A percentile compares a stretch with the other conserved stretches of the same genome.
These are phyloP conservation scores for Agonopterix subpropinquella DNA, from an alignment of 2,888 invertebrate species.

Conservation along the genomic window DNA sequence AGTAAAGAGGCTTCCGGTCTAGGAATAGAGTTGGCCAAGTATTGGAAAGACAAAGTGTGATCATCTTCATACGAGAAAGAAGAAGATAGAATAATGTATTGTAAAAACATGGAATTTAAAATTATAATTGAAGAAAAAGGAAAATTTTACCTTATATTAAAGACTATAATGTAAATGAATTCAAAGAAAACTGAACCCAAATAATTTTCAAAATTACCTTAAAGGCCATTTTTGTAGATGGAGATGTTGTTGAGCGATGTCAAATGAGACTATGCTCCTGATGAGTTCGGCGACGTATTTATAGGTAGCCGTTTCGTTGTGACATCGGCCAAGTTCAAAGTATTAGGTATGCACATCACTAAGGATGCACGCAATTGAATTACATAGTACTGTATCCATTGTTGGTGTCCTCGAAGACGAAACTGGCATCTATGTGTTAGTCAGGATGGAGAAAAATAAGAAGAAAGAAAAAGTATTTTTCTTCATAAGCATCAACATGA, in stretches of 20 bases:
- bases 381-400: constrained; percentile 2
- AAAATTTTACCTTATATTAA: too few relatives aligned
- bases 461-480: too few relatives aligned
- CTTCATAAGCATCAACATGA: too few relatives aligned
- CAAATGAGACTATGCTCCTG: constrained; percentile 58
- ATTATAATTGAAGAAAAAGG: too few relatives aligned
- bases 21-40: too few relatives aligned
- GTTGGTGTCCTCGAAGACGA: constrained; percentile 7
- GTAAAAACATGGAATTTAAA: too few relatives aligned
- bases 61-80: too few relatives aligned
- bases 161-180: too few relatives aligned
- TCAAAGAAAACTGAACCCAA: neutral
- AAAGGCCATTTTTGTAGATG: constrained; percentile 56
- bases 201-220: constrained; percentile 42
- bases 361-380: constrained; percentile 8
- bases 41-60: too few relatives aligned
- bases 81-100: too few relatives aligned
- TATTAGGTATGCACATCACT: constrained; percentile 11
- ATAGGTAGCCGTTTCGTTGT: constrained; percentile 50
- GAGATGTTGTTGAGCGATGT: constrained; percentile 45
- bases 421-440: neutral
- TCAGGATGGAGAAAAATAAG: too few relatives aligned
- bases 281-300: constrained; percentile 48
- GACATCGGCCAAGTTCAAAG: constrained; percentile 31
- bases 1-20: too few relatives aligned